Conservation (phyloP, 2,888 invertebrate species). For the Drosophila maculinotata region DNA sequence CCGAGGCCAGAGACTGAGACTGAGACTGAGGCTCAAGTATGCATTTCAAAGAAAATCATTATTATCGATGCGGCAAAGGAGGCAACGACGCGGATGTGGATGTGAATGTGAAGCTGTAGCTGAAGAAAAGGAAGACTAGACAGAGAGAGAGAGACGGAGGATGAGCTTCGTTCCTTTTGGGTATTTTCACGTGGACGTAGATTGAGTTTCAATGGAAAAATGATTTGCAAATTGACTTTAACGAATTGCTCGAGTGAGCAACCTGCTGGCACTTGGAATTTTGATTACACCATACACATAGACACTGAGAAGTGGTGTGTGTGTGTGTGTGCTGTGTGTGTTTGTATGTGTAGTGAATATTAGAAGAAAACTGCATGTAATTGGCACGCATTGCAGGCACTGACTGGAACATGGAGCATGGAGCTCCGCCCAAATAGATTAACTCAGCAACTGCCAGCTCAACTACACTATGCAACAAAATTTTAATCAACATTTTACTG, state of each 20-base stretch:
- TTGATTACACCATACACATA: constrained; percentile 69
- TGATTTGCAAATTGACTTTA: constrained; percentile 83
- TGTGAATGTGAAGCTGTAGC: constrained; percentile 22
- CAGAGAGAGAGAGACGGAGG: constrained; percentile 1
- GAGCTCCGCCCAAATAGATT: constrained; percentile 23
- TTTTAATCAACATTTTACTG: background rate
- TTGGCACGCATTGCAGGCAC: constrained; percentile 67
- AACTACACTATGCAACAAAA: constrained; percentile 36
- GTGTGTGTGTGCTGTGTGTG: background rate
- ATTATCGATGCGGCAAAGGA: constrained; percentile 73
- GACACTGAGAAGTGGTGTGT: constrained; percentile 6
- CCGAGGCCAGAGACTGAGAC: constrained; percentile 21
- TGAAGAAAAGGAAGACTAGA: constrained; percentile 24
- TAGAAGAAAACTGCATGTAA: constrained; percentile 57
- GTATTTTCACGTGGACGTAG: constrained; percentile 79
- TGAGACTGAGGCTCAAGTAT: constrained; percentile 59
- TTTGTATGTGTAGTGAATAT: constrained; percentile 15
- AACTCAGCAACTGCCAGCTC: constrained; percentile 15
- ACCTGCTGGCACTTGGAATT: constrained; percentile 73
- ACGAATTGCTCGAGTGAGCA: constrained; percentile 78
- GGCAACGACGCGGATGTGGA: constrained; percentile 33
- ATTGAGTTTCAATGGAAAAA: constrained; percentile 83
- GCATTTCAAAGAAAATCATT: constrained; percentile 82
- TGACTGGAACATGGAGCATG: background rate
- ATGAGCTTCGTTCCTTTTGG: constrained; percentile 67